Evolutionary conservation across 2,113 vertebrate species (phyloP).

Genomic region (Tychaedon coryphoeus): DNA sequence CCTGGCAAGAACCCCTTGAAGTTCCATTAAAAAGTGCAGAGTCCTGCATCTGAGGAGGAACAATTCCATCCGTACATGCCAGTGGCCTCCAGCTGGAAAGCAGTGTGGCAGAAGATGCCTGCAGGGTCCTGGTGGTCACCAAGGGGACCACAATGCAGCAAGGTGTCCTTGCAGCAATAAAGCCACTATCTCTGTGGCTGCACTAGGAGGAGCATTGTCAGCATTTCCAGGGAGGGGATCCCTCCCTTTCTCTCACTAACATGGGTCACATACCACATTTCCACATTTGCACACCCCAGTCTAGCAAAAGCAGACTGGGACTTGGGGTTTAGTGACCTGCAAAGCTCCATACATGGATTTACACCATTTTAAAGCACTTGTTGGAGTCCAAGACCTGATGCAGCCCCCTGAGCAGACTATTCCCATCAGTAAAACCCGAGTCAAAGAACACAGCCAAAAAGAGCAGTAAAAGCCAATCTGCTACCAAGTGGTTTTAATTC

Average conservation of each 20-base stretch:
- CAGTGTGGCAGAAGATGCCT: not conserved
- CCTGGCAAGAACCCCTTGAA: not conserved
- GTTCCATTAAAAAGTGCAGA: not conserved
- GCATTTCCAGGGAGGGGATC: fast-evolving
- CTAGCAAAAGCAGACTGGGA: not conserved
- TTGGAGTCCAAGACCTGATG: not conserved
- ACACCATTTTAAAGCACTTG: not conserved
- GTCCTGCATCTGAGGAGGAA: not conserved
- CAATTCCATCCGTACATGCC: fast-evolving
- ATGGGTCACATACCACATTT: fast-evolving
- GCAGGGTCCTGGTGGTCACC: not conserved
- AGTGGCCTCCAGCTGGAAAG: not conserved
- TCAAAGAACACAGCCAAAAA: not conserved
- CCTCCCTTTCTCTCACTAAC: not conserved
- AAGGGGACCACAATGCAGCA: not conserved
- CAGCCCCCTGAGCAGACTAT: not conserved
- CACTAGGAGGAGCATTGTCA: not conserved
- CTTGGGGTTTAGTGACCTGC: not conserved
- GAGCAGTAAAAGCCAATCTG: not conserved
- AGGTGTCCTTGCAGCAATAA: not conserved
- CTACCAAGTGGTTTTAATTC: not conserved
- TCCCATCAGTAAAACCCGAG: not conserved
- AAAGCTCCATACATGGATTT: not conserved
- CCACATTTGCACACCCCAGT: not conserved
- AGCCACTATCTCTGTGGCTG: not conserved